Evolutionary conservation across 2,113 vertebrate species (phyloP).

Genomic region (Bettongia penicillata): DNA sequence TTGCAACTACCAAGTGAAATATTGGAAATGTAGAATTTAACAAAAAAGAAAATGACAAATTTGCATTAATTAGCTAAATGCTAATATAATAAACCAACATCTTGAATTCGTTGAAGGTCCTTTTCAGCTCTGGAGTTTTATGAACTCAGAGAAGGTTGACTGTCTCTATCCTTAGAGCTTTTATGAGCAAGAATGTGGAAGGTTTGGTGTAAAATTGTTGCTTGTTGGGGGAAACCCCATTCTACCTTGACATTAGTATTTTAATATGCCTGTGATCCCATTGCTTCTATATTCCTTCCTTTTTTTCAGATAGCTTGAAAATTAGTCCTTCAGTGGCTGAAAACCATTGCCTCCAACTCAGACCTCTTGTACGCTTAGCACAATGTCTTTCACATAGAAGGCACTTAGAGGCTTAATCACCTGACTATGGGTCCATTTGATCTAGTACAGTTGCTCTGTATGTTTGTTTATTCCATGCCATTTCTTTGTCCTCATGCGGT

Average conservation of each 20-base stretch:
- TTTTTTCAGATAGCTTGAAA: neutral
- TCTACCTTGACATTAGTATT: neutral
- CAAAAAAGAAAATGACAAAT: neutral
- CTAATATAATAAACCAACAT: neutral
- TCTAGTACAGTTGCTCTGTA: too few relatives aligned
- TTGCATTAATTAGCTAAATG: neutral
- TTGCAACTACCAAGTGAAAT: neutral
- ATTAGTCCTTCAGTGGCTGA: neutral
- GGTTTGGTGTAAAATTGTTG: neutral
- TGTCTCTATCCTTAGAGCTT: neutral
- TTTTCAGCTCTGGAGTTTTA: neutral
- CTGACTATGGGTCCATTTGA: neutral
- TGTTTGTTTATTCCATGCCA: too few relatives aligned
- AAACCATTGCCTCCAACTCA: neutral
- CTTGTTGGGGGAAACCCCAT: neutral
- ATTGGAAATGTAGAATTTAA: neutral
- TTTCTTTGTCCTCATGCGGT: too few relatives aligned
- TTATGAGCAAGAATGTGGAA: neutral
- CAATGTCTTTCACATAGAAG: neutral
- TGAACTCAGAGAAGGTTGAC: neutral
- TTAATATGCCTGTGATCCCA: neutral
- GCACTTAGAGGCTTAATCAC: neutral
- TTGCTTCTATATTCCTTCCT: neutral
- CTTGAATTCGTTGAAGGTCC: neutral
- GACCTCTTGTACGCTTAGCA: neutral